A percentile compares a stretch with the other conserved stretches of the same genome.
These are phyloP conservation scores for Gallinago solitaria DNA, from an alignment of 2,797 vertebrate species.

Conservation along the genomic window DNA sequence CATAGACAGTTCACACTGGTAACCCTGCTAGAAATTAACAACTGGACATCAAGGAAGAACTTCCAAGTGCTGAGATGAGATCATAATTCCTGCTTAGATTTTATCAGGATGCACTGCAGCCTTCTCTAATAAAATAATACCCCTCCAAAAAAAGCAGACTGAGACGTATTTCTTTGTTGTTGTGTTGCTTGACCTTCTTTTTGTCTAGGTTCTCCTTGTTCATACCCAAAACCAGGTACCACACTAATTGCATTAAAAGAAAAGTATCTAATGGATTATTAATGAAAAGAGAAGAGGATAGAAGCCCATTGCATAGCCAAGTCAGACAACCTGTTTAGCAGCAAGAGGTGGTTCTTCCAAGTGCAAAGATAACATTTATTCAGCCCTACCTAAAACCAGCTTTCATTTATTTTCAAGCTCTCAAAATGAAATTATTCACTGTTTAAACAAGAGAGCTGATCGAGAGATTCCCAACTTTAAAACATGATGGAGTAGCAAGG, in stretches of 20 bases:
- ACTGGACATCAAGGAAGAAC: neutral
- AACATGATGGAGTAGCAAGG: neutral
- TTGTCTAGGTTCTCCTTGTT: neutral
- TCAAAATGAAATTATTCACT: neutral
- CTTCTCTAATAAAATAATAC: conserved; percentile 14
- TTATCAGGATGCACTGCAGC: neutral
- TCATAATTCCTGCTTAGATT: conserved; percentile 9
- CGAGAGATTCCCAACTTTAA: neutral
- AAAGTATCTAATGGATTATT: neutral
- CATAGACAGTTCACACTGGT: neutral
- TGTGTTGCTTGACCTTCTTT: neutral
- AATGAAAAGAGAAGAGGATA: neutral
- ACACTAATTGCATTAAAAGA: neutral
- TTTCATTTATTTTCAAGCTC: neutral
- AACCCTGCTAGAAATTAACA: neutral
- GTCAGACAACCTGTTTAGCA: neutral
- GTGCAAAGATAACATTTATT: neutral
- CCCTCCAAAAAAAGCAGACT: neutral
- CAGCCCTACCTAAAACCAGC: neutral
- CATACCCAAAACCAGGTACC: neutral
- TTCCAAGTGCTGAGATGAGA: neutral
- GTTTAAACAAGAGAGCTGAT: neutral
- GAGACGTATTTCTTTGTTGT: conserved; percentile 1
- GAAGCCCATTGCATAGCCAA: neutral
- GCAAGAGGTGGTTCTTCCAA: neutral